Evolutionary conservation across 2,888 invertebrate genomes (phyloP), one percentile per base, ranked within the genome.

Genomic region (Chaetogeoica ovagalla): DNA sequence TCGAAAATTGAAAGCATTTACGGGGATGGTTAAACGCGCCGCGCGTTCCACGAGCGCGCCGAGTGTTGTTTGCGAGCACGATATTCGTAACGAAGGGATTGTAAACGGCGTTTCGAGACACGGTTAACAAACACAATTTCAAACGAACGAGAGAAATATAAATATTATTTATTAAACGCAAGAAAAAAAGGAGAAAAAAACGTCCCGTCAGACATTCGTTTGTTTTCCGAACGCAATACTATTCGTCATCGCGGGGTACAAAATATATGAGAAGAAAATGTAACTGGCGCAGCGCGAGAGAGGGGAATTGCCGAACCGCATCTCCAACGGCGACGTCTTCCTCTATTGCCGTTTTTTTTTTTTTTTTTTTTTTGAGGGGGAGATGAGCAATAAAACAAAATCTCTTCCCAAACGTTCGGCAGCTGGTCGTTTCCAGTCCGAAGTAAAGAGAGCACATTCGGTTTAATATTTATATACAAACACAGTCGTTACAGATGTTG

Each of bases 401-500:
- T 71, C 68, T 79, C 65, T 79, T 79, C 71, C 70, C 70, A 19
- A 79, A 71, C 79, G 63, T 79, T 79, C 71, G 71, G 71, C 79
- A 79, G 71, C 79, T 79, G 79, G 79, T 63, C 23, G 43, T 68
- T 66, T 59, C 4, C 57, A n/a, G 57, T 59, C 19, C 66, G 8
- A 59, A 3, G 21, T 23, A 39, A 21, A 55, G 19, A 52, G 5
- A 39, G 17, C 30, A 43, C 60, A n/a, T n/a, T 43, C 62, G 17
- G 73, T 39, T 30, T 30, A 30, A 30, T 30, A 30, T 30, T 30
- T 30, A 30, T 30, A 30, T 30, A 30, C 30, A 30, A 30, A 30
- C 30, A 43, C 15, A 19, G 55, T 55, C 55, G 39, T 55, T 43
- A 63, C 79, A 79, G 70, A 79, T 79, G 79, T 55, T 57, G 63